phyloP scores from a whole-genome alignment of 1,140 invertebrate genomes.

The Drosophila tristis region DNA sequence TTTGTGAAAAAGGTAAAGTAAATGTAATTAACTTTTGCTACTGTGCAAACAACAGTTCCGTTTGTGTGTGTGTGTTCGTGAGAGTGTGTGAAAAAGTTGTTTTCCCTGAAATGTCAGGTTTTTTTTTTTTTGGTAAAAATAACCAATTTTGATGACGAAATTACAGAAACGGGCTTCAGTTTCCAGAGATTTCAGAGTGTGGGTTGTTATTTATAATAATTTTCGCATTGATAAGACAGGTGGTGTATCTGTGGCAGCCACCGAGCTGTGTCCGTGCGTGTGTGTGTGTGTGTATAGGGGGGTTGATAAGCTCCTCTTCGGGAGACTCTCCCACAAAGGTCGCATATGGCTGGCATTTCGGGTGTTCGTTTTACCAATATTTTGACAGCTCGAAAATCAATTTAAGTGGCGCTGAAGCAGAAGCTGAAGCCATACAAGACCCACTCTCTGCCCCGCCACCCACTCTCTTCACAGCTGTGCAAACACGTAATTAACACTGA shows the following conservation, averaged over 20 bases:
- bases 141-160: conserved; percentile 74
- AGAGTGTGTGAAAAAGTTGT: conserved; percentile 64
- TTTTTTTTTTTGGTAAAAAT: conserved; percentile 43
- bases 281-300: conserved; percentile 10
- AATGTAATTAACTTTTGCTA: conserved; percentile 21
- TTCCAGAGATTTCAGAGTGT: conserved; percentile 31
- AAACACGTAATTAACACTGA: conserved; percentile 27
- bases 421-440: conserved; percentile 57
- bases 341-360: conserved; percentile 63
- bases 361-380: conserved; percentile 34
- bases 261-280: not conserved
- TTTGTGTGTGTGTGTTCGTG: conserved; percentile 23
- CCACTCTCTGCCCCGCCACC: conserved; percentile 13
- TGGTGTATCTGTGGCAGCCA: not conserved
- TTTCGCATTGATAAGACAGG: conserved; percentile 69
- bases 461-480: conserved; percentile 4
- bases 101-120: conserved; percentile 68
- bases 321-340: conserved; percentile 48
- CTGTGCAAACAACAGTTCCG: not conserved
- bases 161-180: conserved; percentile 25
- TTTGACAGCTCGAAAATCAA: conserved; percentile 49
- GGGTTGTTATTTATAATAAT: conserved; percentile 56
- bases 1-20: conserved; percentile 73
- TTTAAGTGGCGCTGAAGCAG: conserved; percentile 13
- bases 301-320: conserved; percentile 45